Percentiles rank a stretch among this genome's conserved stretches.
Evolutionary conservation across 2,888 invertebrate species (phyloP).

Genomic region (Alentia gelatinosa): DNA sequence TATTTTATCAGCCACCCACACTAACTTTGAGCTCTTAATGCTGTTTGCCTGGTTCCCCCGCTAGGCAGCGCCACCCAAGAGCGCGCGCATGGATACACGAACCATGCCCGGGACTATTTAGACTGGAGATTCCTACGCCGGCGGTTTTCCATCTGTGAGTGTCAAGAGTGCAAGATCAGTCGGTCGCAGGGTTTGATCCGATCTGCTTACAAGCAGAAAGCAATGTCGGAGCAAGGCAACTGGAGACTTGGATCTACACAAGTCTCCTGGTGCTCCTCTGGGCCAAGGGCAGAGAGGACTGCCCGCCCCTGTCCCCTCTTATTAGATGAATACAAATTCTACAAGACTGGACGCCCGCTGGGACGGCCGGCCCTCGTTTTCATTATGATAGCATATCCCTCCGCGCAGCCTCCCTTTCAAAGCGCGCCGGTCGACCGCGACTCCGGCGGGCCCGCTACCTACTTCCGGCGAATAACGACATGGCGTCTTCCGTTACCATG

Average conservation of each 20-base stretch:
- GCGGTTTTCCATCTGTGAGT: background rate
- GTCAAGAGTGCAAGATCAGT: background rate
- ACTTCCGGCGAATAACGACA: background rate
- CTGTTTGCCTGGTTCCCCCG: background rate
- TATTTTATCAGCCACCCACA: too few species aligned
- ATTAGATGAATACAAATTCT: background rate
- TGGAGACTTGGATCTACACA: background rate
- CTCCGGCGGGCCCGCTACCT: background rate
- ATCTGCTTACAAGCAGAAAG: slow-evolving; percentile 3
- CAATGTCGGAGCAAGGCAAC: background rate
- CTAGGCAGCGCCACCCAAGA: background rate
- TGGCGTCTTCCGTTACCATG: slow-evolving; percentile 3
- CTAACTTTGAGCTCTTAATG: background rate
- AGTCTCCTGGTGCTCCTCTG: background rate
- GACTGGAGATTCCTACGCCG: background rate
- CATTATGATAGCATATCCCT: background rate
- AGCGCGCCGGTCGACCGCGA: background rate
- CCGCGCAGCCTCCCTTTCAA: background rate
- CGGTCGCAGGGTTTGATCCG: background rate
- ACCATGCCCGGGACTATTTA: background rate
- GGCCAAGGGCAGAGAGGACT: background rate
- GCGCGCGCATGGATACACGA: background rate
- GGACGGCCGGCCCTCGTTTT: background rate
- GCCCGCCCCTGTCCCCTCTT: background rate
- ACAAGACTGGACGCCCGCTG: background rate